A percentile compares a stretch with the other conserved stretches of the same genome.
These are phyloP conservation scores for Sphenopsis melanotis DNA, from an alignment of 2,797 vertebrate genomes.

Conservation along the genomic window DNA sequence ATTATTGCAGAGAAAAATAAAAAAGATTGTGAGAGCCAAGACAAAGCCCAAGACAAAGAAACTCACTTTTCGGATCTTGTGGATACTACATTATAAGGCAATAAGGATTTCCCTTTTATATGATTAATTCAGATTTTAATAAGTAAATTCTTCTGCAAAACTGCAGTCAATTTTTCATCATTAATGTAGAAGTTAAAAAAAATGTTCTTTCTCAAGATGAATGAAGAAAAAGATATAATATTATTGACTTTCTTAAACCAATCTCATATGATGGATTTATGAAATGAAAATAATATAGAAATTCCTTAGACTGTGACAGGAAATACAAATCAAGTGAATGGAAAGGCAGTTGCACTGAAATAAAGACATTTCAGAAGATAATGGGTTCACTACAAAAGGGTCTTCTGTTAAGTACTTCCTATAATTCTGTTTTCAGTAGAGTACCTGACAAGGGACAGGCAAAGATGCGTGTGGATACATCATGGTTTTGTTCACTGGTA, in stretches of 20 bases:
- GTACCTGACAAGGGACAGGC: not conserved
- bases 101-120: not conserved
- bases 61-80: not conserved
- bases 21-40: not conserved
- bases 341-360: not conserved
- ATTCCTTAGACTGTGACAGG: not conserved
- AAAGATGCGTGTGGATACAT: not conserved
- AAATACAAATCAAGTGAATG: constrained; percentile 3
- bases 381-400: not conserved
- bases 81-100: not conserved
- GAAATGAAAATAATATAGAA: constrained; percentile 2
- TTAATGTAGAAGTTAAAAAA: not conserved
- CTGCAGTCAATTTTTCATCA: not conserved
- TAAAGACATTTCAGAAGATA: constrained; percentile 4
- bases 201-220: not conserved
- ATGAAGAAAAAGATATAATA: not conserved
- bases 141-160: not conserved
- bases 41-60: not conserved
- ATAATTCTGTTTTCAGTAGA: not conserved
- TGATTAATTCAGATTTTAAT: constrained; percentile 31
- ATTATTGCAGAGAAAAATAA: not conserved
- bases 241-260: constrained; percentile 13
- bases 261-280: constrained; percentile 2
- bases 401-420: not conserved
- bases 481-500: not conserved